Evolutionary conservation across 2,797 vertebrate genomes (phyloP).

Genomic region (Chaetophractus vellerosus): DNA sequence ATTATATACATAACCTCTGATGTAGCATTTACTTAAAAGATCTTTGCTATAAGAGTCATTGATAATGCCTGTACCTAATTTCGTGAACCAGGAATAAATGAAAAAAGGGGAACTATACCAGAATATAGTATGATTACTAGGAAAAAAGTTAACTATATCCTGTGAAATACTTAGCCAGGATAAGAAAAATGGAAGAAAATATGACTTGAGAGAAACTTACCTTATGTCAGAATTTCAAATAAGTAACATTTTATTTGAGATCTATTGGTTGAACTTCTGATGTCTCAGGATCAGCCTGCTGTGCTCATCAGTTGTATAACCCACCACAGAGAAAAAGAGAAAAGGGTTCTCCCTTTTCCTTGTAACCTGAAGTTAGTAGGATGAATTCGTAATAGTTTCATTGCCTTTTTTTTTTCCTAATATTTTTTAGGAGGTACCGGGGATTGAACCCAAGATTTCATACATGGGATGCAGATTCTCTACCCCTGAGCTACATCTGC

Average conservation of each 20-base stretch:
- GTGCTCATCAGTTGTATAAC: background rate
- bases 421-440: no score
- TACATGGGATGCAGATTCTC: no score
- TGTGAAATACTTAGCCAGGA: constrained; percentile 6
- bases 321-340: background rate
- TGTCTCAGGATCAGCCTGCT: constrained; percentile 11
- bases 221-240: constrained; percentile 34
- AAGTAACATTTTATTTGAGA: constrained; percentile 2
- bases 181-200: constrained; percentile 33
- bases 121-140: background rate
- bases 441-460: no score
- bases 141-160: background rate
- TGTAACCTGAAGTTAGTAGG: background rate
- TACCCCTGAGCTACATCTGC: no score
- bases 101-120: background rate
- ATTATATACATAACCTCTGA: background rate
- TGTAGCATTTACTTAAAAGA: background rate
- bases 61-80: background rate
- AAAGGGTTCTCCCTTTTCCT: background rate
- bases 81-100: constrained; percentile 52
- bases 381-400: background rate
- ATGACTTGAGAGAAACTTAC: background rate
- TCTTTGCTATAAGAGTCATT: constrained; percentile 12
- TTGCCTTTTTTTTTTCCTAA: background rate
- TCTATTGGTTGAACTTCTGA: background rate